These are phyloP conservation scores for Penaeus indicus DNA, from an alignment of 1,140 invertebrate genomes.

Conservation along the genomic window DNA sequence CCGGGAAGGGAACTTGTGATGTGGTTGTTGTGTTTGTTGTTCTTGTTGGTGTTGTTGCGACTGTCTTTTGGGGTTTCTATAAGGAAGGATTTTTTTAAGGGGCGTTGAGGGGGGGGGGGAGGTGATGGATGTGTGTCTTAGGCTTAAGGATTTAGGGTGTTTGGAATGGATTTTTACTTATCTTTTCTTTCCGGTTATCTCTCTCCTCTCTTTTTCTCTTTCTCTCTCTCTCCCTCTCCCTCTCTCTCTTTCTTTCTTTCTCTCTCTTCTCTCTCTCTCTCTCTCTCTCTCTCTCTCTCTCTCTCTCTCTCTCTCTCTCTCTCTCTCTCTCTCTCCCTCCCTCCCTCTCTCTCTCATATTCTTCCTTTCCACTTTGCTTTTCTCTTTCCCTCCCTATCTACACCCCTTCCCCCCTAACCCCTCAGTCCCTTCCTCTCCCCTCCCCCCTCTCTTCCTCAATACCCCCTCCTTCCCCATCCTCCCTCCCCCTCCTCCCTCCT, in stretches of 20 bases:
- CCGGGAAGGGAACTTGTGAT: too few species aligned
- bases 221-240: not conserved
- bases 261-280: not conserved
- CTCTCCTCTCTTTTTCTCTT: too few species aligned
- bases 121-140: too few species aligned
- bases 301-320: not conserved
- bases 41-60: too few species aligned
- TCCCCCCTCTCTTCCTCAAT: not conserved
- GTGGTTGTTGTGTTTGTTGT: too few species aligned
- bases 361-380: not conserved
- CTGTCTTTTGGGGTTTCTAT: too few species aligned
- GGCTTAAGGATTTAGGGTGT: too few species aligned
- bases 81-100: too few species aligned
- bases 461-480: not conserved
- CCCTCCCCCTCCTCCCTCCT: not conserved
- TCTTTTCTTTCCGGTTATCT: too few species aligned
- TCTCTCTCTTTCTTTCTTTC: not conserved
- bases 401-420: not conserved
- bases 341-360: not conserved
- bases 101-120: too few species aligned
- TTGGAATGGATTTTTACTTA: too few species aligned
- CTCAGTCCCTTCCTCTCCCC: not conserved
- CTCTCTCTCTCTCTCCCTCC: not conserved
- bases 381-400: not conserved
- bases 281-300: not conserved